These are phyloP conservation scores for Catharus minimus DNA, from an alignment of 2,113 vertebrate species.

Conservation along the genomic window DNA sequence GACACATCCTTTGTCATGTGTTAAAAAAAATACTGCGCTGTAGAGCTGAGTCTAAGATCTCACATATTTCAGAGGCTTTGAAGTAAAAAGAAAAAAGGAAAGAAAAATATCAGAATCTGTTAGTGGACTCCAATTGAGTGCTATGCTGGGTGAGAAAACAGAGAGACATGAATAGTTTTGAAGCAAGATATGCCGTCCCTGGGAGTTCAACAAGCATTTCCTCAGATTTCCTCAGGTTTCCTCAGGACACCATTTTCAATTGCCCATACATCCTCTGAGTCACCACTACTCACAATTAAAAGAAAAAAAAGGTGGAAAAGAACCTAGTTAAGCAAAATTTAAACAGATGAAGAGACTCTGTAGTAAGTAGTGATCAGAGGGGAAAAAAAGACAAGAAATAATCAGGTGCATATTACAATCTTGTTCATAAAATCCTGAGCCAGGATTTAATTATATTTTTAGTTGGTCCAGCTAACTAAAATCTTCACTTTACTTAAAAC, in stretches of 20 bases:
- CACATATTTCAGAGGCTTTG: background rate
- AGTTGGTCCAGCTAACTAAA: background rate
- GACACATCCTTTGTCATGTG: background rate
- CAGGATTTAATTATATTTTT: background rate
- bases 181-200: background rate
- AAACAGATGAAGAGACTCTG: background rate
- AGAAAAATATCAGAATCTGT: background rate
- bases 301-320: background rate
- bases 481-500: background rate
- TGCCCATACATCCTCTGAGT: background rate
- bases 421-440: background rate
- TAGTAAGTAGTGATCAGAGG: background rate
- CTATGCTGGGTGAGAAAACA: background rate
- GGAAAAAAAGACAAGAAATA: background rate
- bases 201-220: background rate
- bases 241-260: background rate
- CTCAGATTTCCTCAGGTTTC: background rate
- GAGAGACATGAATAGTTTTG: background rate
- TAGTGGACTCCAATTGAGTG: background rate
- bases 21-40: background rate
- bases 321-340: background rate
- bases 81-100: background rate
- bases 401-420: background rate
- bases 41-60: background rate
- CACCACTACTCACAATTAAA: background rate